Conservation (phyloP, 2,113 vertebrate species). For the Galeopterus variegatus region DNA sequence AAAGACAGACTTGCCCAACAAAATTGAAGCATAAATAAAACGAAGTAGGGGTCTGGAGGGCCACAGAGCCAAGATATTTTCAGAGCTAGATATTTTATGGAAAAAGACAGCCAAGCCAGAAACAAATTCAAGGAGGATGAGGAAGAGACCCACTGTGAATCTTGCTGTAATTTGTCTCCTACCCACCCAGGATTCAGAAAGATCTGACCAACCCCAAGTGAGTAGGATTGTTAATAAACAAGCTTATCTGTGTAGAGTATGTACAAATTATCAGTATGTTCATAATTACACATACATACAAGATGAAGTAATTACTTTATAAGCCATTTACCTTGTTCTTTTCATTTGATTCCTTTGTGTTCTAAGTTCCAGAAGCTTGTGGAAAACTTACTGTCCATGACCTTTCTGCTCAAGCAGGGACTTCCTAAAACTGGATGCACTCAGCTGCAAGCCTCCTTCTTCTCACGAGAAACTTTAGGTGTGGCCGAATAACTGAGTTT, state of each 20-base stretch:
- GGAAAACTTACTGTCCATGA: not conserved
- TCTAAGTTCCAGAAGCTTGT: not conserved
- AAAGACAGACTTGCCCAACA: not conserved
- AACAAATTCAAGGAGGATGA: not conserved
- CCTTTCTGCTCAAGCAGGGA: not conserved
- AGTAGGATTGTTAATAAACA: not conserved
- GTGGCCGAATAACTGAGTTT: not conserved
- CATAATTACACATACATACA: not conserved
- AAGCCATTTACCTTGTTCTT: not conserved
- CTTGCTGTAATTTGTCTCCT: not conserved
- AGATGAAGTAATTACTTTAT: not conserved
- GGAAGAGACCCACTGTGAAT: not conserved
- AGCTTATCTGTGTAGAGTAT: not conserved
- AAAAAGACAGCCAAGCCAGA: not conserved
- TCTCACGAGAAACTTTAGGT: not conserved
- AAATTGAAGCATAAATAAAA: not conserved
- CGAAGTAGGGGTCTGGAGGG: not conserved
- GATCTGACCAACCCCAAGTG: not conserved
- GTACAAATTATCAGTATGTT: not conserved
- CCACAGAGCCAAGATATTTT: conserved; percentile 18
- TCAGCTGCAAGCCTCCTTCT: not conserved
- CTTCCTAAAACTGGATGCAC: not conserved
- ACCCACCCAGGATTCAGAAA: not conserved
- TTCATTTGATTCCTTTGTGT: not conserved
- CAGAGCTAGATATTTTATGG: not conserved